Base-by-base conservation (phyloP, 37 sponge, comb jelly and placozoan species). In the Tethya wilhelma region DNA sequence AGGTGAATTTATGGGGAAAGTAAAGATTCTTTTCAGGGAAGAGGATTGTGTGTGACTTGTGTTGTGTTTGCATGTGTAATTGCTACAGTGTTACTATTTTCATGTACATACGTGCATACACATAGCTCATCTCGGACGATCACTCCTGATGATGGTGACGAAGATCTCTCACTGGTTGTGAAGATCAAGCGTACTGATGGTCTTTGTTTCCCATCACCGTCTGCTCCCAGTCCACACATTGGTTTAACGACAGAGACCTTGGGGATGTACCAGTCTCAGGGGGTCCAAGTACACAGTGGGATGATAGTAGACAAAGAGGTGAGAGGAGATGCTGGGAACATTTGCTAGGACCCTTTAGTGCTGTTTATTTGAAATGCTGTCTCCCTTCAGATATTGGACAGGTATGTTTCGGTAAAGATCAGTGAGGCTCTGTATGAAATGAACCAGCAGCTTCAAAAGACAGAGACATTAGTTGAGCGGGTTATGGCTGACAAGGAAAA, bases 241-340 rank as follows among this genome's bases (percentile, higher is more conserved):
- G n/a, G n/a, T 14, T 58, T 36, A 20, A 2, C 19, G 25, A 37
- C 31, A 65, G 31, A 8, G 1, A 68, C 68, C 38, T n/a, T 37
- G 7, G 53, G 53, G 0, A 46, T 28, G 8, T 71, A 2, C 3
- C 11, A 38, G 20, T 44, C 46, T n/a, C 56, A 2, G n/a, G 74
- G 58, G 20, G 67, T 78, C 26, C 79, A 78, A 45, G 79, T 58
- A 2, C 55, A 78, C 11, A 4, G 38, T 20, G 79, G 79, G 1
- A 41, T 66, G 64, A 46, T 78, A 14, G 46, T 78, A 22, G 67
- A 78, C 22, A 63, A 78, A 65, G 79, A 78, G 63, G 79, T 78
- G 22, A 66, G 79, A 57, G 26, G 23, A 29, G 20, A 19, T 19
- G 28, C 62, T n/a, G n/a, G n/a, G n/a, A n/a, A n/a, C n/a, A n/a